These are phyloP conservation scores for Eptesicus fuscus DNA, from an alignment of 2,113 vertebrate genomes.

Conservation along the genomic window DNA sequence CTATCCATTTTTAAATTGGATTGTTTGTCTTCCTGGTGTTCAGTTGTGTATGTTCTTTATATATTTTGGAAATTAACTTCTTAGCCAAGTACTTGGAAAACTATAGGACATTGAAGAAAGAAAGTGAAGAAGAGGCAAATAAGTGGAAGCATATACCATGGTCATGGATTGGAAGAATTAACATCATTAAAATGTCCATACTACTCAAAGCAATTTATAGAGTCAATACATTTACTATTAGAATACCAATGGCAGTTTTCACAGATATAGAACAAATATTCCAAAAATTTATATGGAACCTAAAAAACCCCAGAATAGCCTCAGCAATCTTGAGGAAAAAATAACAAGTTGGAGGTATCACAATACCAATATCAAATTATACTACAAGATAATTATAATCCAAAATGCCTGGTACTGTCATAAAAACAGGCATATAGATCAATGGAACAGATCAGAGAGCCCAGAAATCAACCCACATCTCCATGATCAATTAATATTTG, in stretches of 20 bases:
- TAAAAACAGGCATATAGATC: not conserved
- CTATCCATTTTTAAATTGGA: not conserved
- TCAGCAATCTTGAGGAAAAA: not conserved
- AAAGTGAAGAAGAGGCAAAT: not conserved
- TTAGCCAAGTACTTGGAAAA: not conserved
- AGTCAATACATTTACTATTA: not conserved
- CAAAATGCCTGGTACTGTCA: not conserved
- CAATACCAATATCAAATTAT: not conserved
- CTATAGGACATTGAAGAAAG: not conserved
- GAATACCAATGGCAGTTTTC: not conserved
- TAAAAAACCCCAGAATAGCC: not conserved
- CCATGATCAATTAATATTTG: not conserved
- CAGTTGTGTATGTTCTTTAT: not conserved
- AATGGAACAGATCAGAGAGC: not conserved
- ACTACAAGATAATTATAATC: not conserved
- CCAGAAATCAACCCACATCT: not conserved
- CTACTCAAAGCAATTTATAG: not conserved
- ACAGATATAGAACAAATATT: not conserved
- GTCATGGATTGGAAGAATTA: not conserved
- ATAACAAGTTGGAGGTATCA: not conserved
- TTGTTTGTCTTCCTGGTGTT: not conserved
- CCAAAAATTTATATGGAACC: not conserved
- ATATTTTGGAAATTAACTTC: not conserved
- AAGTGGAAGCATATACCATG: not conserved
- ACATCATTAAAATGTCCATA: too few relatives aligned